Base-by-base conservation (phyloP, 2,888 invertebrate genomes). In the Xestia ashworthii region DNA sequence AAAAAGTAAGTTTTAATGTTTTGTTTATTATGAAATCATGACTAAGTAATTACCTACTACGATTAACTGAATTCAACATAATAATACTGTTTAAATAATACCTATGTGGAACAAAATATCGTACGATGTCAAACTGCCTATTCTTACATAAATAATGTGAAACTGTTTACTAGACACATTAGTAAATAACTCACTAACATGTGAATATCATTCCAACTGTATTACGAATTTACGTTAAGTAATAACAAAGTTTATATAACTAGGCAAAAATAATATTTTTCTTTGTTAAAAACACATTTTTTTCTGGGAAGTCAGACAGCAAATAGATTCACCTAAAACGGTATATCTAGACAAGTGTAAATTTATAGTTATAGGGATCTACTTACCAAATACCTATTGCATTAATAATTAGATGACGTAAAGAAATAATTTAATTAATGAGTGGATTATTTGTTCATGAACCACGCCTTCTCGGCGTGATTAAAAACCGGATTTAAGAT, bases 91-190 rank as follows among this genome's bases (percentile, higher is more conserved):
- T 32, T 32, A 32, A 32, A 19, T 50, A 60, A 19, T 1, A 44
- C 9, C 1, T 32, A 22, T 53, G 32, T n/a, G 16, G 16, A 14
- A 22, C 11, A 70, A 60, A 44, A 58, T 25, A 79, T 70, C 71
- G 46, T 78, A 78, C 53, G 70, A 83, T 70, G 16, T 55, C n/a
- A 46, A 48, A 55, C 1, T 50, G n/a, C 50, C 48, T 50, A 60
- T 14, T 69, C 5, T 0, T 32, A 44, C 46, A 60, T 14, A 69
- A 5, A 0, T 32, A 44, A 32, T 3, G 1, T 32, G 3, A 72
- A 71, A 3, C 69, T 81, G 68, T 80, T 80, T 84, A 73, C 60
- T n/a, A 19, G 14, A 44, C 32, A 41, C 22, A 38, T 64, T 55
- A 9, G n/a, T n/a, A 6, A 46, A 66, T 50, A 22, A 46, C 0